Evolutionary conservation across 2,888 invertebrate species (phyloP).

Genomic region (Papilio demoleus): DNA sequence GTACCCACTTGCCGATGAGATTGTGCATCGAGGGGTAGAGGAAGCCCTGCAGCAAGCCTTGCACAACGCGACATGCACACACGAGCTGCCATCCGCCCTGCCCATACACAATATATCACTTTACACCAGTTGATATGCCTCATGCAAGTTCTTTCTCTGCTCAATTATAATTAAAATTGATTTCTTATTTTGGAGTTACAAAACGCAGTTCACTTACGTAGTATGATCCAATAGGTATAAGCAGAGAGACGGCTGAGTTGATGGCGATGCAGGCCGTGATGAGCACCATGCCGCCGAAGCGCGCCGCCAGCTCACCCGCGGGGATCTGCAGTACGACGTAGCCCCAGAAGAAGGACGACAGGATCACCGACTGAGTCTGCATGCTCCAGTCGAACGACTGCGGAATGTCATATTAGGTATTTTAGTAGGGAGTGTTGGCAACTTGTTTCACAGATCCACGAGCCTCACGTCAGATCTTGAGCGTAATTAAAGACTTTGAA

Average conservation of each 20-base stretch:
- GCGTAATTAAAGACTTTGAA: too few species aligned
- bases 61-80: conserved; percentile 86
- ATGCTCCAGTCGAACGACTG: conserved; percentile 82
- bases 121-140: background rate
- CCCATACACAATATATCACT: background rate
- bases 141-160: background rate
- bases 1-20: conserved; percentile 88
- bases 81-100: conserved; percentile 85
- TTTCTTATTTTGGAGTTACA: background rate
- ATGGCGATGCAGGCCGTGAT: conserved; percentile 63
- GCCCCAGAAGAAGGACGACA: conserved; percentile 85
- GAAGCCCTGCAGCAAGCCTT: conserved; percentile 89
- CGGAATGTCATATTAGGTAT: background rate
- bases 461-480: background rate
- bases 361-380: conserved; percentile 72
- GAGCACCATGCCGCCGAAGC: conserved; percentile 87
- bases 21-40: conserved; percentile 87
- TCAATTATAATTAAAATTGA: background rate
- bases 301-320: conserved; percentile 87
- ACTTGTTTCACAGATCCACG: background rate
- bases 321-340: conserved; percentile 88
- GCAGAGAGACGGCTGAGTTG: conserved; percentile 70
- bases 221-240: conserved; percentile 60
- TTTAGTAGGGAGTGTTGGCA: conserved; percentile 26
- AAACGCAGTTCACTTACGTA: conserved; percentile 57